A percentile compares a stretch with the other conserved stretches of the same genome.
Evolutionary conservation across 2,113 vertebrate genomes (phyloP).

Genomic region (Entelurus aequoreus): DNA sequence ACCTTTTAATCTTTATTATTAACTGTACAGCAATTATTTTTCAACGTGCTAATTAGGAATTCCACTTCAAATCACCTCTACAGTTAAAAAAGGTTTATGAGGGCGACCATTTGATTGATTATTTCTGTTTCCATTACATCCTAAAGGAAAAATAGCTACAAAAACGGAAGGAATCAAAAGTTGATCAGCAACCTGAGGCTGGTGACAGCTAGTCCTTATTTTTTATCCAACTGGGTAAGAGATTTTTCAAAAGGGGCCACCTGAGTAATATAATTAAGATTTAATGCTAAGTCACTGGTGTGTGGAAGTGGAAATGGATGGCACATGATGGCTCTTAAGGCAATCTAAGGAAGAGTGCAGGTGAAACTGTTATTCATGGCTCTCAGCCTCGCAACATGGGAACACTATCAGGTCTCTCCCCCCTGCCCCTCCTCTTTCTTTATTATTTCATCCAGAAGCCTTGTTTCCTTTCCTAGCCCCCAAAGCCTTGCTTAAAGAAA

Average conservation of each 20-base stretch:
- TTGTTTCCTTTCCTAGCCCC: constrained; percentile 5
- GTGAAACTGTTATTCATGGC: constrained; percentile 35
- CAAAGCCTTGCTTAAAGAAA: constrained; percentile 21
- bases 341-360: constrained; percentile 18
- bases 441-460: constrained; percentile 35
- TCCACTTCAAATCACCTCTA: too few species aligned
- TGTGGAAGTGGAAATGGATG: constrained; percentile 26
- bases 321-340: constrained; percentile 42
- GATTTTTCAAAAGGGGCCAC: constrained; percentile 11
- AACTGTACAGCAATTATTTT: too few species aligned
- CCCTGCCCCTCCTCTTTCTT: constrained; percentile 13
- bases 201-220: neutral
- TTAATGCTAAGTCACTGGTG: constrained; percentile 36
- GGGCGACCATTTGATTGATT: too few species aligned
- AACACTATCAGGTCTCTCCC: constrained; percentile 46
- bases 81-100: too few species aligned
- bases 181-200: neutral
- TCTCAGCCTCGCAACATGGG: constrained; percentile 29
- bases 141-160: too few species aligned
- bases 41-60: too few species aligned
- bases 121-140: too few species aligned
- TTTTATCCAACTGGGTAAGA: neutral
- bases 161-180: too few species aligned
- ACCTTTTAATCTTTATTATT: too few species aligned
- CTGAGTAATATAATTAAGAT: constrained; percentile 33